Conservation (phyloP, 2,797 vertebrate genomes). For the Artibeus jamaicensis region DNA sequence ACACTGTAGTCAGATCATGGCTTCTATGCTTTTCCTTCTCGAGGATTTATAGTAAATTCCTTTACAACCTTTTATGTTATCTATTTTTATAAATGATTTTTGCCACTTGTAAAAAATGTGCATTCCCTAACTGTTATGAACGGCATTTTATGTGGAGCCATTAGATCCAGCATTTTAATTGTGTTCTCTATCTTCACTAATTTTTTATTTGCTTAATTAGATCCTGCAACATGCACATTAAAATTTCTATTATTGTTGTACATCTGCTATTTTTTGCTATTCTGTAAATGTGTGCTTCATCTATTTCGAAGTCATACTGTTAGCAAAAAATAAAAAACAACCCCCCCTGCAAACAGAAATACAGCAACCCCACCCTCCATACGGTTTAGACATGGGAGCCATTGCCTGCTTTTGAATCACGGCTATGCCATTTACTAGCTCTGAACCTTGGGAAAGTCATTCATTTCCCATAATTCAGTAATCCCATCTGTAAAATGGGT, state of each 20-base stretch:
- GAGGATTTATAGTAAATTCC: constrained; percentile 44
- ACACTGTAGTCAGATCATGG: constrained; percentile 28
- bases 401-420: background rate
- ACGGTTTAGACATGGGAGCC: background rate
- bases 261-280: constrained; percentile 56
- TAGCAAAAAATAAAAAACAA: background rate
- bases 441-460: background rate
- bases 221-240: constrained; percentile 56
- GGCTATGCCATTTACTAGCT: background rate
- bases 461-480: background rate
- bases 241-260: constrained; percentile 55
- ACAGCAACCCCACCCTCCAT: too few relatives aligned
- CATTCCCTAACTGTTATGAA: constrained; percentile 57
- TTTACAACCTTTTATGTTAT: constrained; percentile 46
- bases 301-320: constrained; percentile 32
- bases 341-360: too few relatives aligned
- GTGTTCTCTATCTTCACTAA: constrained; percentile 68
- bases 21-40: constrained; percentile 21
- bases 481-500: constrained; percentile 40
- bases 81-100: constrained; percentile 67
- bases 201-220: constrained; percentile 77
- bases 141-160: constrained; percentile 47
- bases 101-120: constrained; percentile 41
- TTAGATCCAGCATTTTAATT: constrained; percentile 71
- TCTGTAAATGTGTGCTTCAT: constrained; percentile 50